Evolutionary conservation across 2,888 invertebrate species (phyloP), one percentile per base, ranked within the genome.

Genomic region (Isoperla grammatica): DNA sequence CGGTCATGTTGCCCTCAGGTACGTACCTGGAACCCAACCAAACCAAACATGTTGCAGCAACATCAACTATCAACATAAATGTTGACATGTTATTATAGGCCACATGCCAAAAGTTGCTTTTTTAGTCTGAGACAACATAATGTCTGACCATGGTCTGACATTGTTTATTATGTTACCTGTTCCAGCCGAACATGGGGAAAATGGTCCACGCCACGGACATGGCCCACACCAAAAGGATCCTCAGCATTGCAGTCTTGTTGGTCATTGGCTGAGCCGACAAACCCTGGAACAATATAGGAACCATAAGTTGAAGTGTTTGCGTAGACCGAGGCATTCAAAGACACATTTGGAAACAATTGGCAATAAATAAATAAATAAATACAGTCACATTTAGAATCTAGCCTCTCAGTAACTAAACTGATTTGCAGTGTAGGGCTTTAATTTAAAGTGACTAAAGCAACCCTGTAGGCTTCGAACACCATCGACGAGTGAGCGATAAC

Each of bases 1-100:
- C 90, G 46, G 93, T 93, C 86, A 94, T 87, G 76, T 94, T 93
- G 62, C 94, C 95, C 76, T 95, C 95, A 8, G 94, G 94, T 50
- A 94, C 91, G 73, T 94, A 94, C 72, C 90, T 89, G 73, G 64
- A 67, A 61, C 4, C 37, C 11, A 23, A 48, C 6, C 4, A n/a
- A n/a, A n/a, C n/a, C n/a, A 13, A 4, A 48, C 9, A 12, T 9
- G 4, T 6, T 12, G 42, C 11, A 4, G 15, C 3, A n/a, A n/a
- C n/a, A n/a, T n/a, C n/a, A n/a, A n/a, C n/a, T n/a, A n/a, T n/a
- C n/a, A n/a, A n/a, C n/a, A n/a, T n/a, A n/a, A n/a, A n/a, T n/a
- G n/a, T n/a, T n/a, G n/a, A n/a, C n/a, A n/a, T n/a, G n/a, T n/a
- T n/a, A n/a, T n/a, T n/a, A n/a, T n/a, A n/a, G n/a, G n/a, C n/a